Evolutionary conservation across 2,888 invertebrate species (phyloP), one percentile per base, ranked within the genome.

Genomic region (Patella caerulea): DNA sequence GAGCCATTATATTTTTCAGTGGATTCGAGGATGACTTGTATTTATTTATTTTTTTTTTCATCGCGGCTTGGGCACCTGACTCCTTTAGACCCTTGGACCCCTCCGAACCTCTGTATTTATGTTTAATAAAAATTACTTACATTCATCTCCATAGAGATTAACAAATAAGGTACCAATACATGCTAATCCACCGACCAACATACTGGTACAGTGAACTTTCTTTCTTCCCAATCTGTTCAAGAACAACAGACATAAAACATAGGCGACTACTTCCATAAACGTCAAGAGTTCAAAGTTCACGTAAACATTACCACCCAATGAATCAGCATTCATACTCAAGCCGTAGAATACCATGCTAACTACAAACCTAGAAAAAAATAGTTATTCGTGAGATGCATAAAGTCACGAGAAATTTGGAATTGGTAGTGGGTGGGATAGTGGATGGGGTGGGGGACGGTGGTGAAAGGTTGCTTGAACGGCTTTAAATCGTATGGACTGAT

Each of bases 291-390:
- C 95, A 75, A 97, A 96, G 89, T 96, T 97, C 11, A 95, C 88
- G 91, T 96, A 97, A 80, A 96, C 95, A 87, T 96, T 93, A 2
- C 96, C 96, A 0, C 95, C 95, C 79, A 87, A 81, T 78, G 85
- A 85, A 11, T 83, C 84, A 29, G 83, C 82, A 78, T 86, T 85
- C 78, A 7, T 96, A 93, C 86, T 95, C 94, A 97, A 94, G 0
- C 97, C 97, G 88, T 96, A 98, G 92, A 97, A 96, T 83, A 96
- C 95, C 89, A 97, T 93, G 3, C 96, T 96, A 79, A 96, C 95
- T 1, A 96, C 95, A 76, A 96, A 93, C 97, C 91, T 90, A 79
- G 69, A 79, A 45, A 9, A 45, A 45, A 45, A 45, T 1, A 45
- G 45, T 45, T 45, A 45, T 45, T 45, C 9, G 45, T 45, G 45